These are phyloP conservation scores for Sinella curviseta DNA, from an alignment of 1,140 invertebrate genomes.

Conservation along the genomic window DNA sequence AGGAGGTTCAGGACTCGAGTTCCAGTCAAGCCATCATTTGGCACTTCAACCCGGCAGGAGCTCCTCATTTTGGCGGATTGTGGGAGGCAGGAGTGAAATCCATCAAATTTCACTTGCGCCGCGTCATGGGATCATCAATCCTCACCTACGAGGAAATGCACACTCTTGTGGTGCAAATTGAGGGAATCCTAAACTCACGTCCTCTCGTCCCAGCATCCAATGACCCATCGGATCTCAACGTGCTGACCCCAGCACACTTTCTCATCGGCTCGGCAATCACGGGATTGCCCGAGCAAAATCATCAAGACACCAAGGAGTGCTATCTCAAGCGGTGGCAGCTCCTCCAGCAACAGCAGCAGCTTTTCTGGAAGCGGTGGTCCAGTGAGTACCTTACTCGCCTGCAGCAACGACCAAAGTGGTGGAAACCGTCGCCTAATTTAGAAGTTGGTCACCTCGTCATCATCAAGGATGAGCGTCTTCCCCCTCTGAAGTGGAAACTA, in stretches of 20 bases:
- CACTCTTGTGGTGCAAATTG: background rate
- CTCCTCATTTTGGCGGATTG: background rate
- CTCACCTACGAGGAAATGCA: background rate
- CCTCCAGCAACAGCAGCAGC: background rate
- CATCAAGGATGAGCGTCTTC: too few species aligned
- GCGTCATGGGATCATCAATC: background rate
- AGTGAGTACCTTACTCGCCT: background rate
- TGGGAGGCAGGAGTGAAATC: background rate
- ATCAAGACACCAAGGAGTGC: background rate
- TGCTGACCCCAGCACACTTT: background rate
- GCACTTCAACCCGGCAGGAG: constrained; percentile 31
- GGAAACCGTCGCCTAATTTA: too few species aligned
- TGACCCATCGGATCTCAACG: background rate
- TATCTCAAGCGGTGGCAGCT: background rate
- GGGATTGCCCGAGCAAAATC: background rate
- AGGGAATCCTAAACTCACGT: background rate
- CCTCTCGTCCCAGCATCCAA: background rate
- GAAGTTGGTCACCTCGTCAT: too few species aligned
- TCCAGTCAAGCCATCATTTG: constrained; percentile 43
- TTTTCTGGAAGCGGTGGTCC: background rate
- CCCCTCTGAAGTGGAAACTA: too few species aligned
- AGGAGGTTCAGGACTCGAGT: background rate
- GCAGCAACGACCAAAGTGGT: background rate
- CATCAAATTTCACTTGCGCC: background rate
- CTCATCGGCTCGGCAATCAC: background rate